Evolutionary conservation across 2,888 invertebrate genomes (phyloP), one percentile per base, ranked within the genome.

Genomic region (Celastrina argiolus): DNA sequence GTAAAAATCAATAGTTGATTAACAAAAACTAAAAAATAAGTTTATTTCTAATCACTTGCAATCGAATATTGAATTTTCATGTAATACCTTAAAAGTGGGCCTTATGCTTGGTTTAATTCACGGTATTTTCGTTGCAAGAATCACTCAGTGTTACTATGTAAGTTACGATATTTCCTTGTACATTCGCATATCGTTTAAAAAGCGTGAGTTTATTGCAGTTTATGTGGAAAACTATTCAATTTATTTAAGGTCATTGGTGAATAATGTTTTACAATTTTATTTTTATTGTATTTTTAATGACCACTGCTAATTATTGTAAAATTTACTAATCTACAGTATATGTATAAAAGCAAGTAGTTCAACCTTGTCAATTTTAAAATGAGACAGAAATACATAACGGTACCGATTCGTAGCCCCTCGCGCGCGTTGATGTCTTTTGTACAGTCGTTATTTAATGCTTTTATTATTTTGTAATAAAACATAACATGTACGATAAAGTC

Each of bases 341-440:
- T 22, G 10, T 51, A 1, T 45, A 18, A 41, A 41, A 14, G 41
- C n/a, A 2, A 12, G 8, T 1, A 39, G 3, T 39, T 39, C 1
- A 12, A 2, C 12, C 12, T 1, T 39, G 12, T 39, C 12, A 34
- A 34, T 34, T 8, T 34, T 34, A 34, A 4, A 34, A 34, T 8
- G 1, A 42, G 3, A 2, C 51, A 12, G 12, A 22, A n/a, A 51
- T 22, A 5, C 51, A 12, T 22, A 51, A 51, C 4, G 3, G 42
- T 22, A n/a, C n/a, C n/a, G 4, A 16, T 51, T 18, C 45, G 51
- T 61, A 39, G 22, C 16, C 12, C 14, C 10, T 34, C 16, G 36
- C 34, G 73, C 79, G 74, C 81, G 82, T 82, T 82, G 81, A 82
- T 74, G 79, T 82, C 81, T 81, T 81, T 81, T 78, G 73, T 78